These are phyloP conservation scores for Spilosoma lubricipeda DNA, from an alignment of 2,888 invertebrate genomes.

Conservation along the genomic window DNA sequence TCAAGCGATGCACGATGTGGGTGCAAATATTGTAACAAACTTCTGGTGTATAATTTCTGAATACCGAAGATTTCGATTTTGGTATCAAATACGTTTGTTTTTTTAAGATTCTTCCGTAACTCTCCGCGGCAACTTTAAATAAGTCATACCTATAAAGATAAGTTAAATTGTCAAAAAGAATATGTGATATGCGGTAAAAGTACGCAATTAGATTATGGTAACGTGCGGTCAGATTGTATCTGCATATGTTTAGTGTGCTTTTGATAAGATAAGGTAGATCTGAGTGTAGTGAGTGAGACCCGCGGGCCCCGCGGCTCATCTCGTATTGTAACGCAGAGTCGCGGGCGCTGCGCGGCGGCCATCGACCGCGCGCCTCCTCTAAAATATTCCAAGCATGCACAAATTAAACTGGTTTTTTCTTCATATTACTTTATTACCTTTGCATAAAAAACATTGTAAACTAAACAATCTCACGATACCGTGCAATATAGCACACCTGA, in stretches of 20 bases:
- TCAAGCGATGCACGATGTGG: slow-evolving; percentile 21
- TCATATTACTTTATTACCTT: slow-evolving; percentile 78
- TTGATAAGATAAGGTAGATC: slow-evolving; percentile 48
- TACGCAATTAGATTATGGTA: slow-evolving; percentile 32
- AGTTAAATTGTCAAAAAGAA: slow-evolving; percentile 31
- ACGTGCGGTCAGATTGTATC: slow-evolving; percentile 35
- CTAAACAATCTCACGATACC: slow-evolving; percentile 56
- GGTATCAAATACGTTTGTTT: background rate
- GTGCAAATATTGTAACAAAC: background rate
- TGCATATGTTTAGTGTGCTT: slow-evolving; percentile 33
- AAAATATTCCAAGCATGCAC: slow-evolving; percentile 85
- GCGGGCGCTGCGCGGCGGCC: slow-evolving; percentile 66
- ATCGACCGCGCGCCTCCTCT: slow-evolving; percentile 82
- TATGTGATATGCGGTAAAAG: slow-evolving; percentile 31
- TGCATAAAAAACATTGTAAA: slow-evolving; percentile 75
- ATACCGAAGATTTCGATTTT: background rate
- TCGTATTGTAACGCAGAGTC: slow-evolving; percentile 42
- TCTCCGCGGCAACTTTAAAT: slow-evolving; percentile 5
- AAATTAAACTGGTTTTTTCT: slow-evolving; percentile 85
- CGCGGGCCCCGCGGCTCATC: slow-evolving; percentile 34
- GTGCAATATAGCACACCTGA: slow-evolving; percentile 34
- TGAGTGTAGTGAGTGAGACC: slow-evolving; percentile 26
- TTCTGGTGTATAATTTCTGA: background rate
- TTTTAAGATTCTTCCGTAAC: background rate
- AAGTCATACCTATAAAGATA: slow-evolving; percentile 26